A percentile compares a stretch with the other conserved stretches of the same genome.
phyloP scores from a whole-genome alignment of 2,797 vertebrate species.

The Echiichthys vipera region DNA sequence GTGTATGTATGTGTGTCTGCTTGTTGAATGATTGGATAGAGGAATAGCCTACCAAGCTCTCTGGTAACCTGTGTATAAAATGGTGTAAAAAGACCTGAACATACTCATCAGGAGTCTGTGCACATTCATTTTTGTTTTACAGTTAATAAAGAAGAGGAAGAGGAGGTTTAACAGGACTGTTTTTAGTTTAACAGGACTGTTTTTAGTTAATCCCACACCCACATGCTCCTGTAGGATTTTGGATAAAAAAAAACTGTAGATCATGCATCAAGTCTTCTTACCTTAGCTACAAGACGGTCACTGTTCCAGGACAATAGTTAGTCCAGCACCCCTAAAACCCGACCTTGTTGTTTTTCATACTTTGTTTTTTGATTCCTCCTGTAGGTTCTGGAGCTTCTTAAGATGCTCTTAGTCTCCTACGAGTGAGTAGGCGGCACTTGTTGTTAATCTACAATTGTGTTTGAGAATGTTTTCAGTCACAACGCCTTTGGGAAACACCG shows the following conservation, averaged over 20 bases:
- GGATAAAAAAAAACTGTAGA: neutral
- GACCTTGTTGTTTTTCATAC: too few species aligned
- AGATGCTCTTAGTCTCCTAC: too few species aligned
- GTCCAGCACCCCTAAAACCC: too few species aligned
- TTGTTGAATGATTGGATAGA: slow-evolving; percentile 12
- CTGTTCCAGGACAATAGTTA: too few species aligned
- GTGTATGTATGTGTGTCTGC: slow-evolving; percentile 9
- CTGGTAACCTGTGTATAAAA: slow-evolving; percentile 29
- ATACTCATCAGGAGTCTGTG: slow-evolving; percentile 41
- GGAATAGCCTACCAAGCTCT: slow-evolving; percentile 32
- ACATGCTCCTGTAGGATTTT: slow-evolving; percentile 47
- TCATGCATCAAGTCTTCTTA: neutral
- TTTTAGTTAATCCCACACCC: slow-evolving; percentile 53
- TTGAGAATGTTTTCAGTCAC: neutral
- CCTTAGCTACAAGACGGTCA: neutral
- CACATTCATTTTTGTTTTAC: slow-evolving; percentile 32
- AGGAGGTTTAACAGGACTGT: slow-evolving; percentile 27
- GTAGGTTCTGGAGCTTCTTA: too few species aligned
- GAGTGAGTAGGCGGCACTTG: neutral
- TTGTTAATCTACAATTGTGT: neutral
- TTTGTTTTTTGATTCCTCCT: too few species aligned
- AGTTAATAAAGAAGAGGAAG: slow-evolving; percentile 33
- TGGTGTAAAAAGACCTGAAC: neutral
- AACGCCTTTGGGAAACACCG: neutral
- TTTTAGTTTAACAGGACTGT: slow-evolving; percentile 31